Conservation (phyloP, 2,113 vertebrate species). For the Copsychus sechellarum region DNA sequence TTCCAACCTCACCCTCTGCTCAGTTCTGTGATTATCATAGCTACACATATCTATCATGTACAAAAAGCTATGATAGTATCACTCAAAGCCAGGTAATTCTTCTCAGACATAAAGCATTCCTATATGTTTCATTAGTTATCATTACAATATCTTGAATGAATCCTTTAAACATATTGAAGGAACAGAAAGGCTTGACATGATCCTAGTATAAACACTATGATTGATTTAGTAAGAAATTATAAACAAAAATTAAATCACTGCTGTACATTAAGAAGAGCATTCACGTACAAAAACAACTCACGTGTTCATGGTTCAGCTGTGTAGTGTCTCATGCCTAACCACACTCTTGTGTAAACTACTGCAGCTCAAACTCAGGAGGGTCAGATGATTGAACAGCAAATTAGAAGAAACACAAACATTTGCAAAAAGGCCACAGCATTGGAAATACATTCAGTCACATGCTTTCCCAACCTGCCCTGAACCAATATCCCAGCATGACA, state of each 20-base stretch:
- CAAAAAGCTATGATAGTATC: background rate
- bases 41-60: background rate
- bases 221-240: background rate
- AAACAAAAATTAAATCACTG: background rate
- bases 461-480: background rate
- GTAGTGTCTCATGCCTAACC: background rate
- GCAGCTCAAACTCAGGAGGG: background rate
- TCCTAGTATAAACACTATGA: background rate
- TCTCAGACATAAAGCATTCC: background rate
- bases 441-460: background rate
- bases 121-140: background rate
- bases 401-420: background rate
- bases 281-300: background rate
- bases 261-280: background rate
- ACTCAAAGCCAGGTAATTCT: background rate
- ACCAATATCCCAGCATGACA: background rate
- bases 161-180: background rate
- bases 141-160: background rate
- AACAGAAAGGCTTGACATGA: background rate
- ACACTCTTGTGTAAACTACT: background rate
- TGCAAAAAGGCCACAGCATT: background rate
- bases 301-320: background rate
- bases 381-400: background rate
- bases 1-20: background rate
- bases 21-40: background rate